Conservation (phyloP, 2,113 vertebrate genomes). For the Neogobius melanostomus region DNA sequence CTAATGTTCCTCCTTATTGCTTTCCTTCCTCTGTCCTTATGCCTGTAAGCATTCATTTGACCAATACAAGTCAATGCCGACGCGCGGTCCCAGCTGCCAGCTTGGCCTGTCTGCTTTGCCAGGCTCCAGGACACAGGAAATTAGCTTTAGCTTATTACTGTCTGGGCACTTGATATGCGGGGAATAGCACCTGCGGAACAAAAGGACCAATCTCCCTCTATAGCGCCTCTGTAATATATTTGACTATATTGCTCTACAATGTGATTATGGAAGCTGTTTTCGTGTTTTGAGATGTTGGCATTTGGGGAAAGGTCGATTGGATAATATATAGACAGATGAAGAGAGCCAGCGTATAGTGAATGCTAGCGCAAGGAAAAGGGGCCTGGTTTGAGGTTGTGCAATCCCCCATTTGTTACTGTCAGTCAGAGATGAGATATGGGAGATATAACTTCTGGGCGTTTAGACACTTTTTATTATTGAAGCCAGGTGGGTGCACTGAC, state of each 20-base stretch:
- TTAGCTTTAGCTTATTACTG: neutral
- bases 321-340: neutral
- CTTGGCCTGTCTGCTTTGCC: neutral
- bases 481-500: conserved; percentile 8
- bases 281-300: neutral
- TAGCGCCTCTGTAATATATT: neutral
- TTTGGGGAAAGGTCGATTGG: neutral
- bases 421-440: conserved; percentile 27
- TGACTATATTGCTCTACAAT: neutral
- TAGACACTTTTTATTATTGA: neutral
- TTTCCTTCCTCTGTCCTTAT: neutral
- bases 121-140: conserved; percentile 7
- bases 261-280: neutral
- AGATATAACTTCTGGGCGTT: conserved; percentile 7
- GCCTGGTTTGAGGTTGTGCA: neutral
- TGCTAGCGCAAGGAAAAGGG: neutral
- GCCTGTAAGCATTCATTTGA: neutral
- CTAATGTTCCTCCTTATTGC: neutral
- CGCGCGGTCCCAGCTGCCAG: conserved; percentile 1
- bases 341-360: neutral
- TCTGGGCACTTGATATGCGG: conserved; percentile 10
- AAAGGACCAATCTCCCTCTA: neutral
- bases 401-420: conserved; percentile 17
- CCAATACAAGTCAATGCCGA: neutral
- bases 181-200: neutral